Conservation (phyloP, 2,797 vertebrate genomes). For the Falco cherrug region DNA sequence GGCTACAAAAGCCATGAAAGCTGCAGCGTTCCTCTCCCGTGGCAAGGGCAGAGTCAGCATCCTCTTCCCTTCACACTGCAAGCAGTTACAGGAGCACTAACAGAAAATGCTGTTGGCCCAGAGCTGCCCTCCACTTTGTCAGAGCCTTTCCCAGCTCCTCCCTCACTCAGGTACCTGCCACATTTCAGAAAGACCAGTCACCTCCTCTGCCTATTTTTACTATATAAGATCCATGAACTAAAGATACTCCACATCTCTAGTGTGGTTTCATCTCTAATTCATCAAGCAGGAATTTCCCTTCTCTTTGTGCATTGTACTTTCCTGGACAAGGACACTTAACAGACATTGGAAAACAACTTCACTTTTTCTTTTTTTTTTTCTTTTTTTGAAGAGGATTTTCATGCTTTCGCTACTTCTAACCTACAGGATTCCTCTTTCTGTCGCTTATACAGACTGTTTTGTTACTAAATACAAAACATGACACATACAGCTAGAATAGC, state of each 20-base stretch:
- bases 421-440: not conserved
- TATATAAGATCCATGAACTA: not conserved
- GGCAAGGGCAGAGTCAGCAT: not conserved
- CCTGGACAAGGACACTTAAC: not conserved
- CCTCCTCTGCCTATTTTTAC: not conserved
- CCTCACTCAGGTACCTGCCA: not conserved
- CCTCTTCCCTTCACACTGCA: not conserved
- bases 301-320: not conserved
- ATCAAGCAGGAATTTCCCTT: not conserved
- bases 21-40: not conserved
- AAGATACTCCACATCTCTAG: not conserved
- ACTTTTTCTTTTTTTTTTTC: not conserved
- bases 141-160: not conserved
- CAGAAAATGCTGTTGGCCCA: not conserved
- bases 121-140: not conserved
- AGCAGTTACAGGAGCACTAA: not conserved
- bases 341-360: not conserved
- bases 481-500: not conserved
- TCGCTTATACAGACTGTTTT: not conserved
- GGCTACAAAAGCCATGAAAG: not conserved
- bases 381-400: not conserved
- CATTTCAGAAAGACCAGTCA: not conserved
- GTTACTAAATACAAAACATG: conserved; percentile 36
- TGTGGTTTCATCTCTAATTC: not conserved
- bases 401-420: not conserved